phyloP scores from a whole-genome alignment of 2,113 vertebrate genomes.

The Galeopterus variegatus region DNA sequence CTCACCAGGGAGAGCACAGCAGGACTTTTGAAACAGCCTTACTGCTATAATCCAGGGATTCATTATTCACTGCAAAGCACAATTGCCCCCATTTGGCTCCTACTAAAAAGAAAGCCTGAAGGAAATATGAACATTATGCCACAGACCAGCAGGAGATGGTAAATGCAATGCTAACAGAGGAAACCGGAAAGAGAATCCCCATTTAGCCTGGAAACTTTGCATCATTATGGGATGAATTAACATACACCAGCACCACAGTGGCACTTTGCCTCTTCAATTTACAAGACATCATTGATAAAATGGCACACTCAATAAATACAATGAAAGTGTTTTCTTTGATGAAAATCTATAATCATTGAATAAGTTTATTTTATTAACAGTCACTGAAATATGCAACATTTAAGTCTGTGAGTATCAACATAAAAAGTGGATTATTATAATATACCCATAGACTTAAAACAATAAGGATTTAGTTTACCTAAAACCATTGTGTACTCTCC shows the following conservation, averaged over 20 bases:
- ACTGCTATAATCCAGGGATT: not conserved
- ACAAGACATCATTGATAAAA: not conserved
- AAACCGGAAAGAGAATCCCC: not conserved
- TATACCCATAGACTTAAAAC: not conserved
- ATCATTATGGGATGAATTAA: not conserved
- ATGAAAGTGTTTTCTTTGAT: not conserved
- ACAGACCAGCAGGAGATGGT: not conserved
- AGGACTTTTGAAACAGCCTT: slow-evolving; percentile 17
- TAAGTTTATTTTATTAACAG: not conserved
- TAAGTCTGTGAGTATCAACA: not conserved
- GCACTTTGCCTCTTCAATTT: not conserved
- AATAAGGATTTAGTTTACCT: not conserved
- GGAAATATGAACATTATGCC: slow-evolving; percentile 17
- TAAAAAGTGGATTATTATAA: too few species aligned
- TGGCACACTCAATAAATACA: not conserved
- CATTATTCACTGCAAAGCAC: slow-evolving; percentile 53
- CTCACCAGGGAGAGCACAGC: not conserved
- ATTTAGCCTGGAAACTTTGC: not conserved
- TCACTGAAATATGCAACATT: not conserved
- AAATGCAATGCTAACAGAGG: not conserved
- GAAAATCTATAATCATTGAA: not conserved
- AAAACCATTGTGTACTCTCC: not conserved
- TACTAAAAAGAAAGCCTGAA: slow-evolving; percentile 9
- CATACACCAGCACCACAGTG: not conserved
- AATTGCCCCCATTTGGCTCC: slow-evolving; percentile 51